Percentiles rank a stretch among this genome's conserved stretches.
Conservation (phyloP, 2,888 invertebrate genomes). For the Slavum lentiscoides region DNA sequence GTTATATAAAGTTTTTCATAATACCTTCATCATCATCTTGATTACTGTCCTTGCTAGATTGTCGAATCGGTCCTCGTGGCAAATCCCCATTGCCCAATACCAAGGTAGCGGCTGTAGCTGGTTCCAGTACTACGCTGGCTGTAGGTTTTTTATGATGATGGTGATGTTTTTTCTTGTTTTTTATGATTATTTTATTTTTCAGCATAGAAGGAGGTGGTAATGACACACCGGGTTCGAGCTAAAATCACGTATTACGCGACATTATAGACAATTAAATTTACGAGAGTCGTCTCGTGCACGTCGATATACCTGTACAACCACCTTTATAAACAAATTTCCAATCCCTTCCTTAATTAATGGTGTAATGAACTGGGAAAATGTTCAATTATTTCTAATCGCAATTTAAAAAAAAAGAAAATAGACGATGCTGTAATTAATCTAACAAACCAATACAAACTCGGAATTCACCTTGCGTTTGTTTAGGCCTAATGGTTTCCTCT, state of each 20-base stretch:
- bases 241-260: constrained; percentile 53
- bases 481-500: too few relatives aligned
- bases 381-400: too few relatives aligned
- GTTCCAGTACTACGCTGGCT: constrained; percentile 59
- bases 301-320: too few relatives aligned
- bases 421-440: too few relatives aligned
- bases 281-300: too few relatives aligned
- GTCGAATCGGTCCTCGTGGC: constrained; percentile 65
- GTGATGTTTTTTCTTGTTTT: constrained; percentile 93
- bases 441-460: too few relatives aligned
- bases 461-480: too few relatives aligned
- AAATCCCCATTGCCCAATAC: constrained; percentile 68
- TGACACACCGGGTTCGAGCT: constrained; percentile 71
- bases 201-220: constrained; percentile 84
- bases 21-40: constrained; percentile 60
- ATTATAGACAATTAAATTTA: neutral
- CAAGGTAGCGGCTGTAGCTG: constrained; percentile 63
- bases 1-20: neutral
- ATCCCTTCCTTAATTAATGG: too few relatives aligned
- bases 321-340: too few relatives aligned
- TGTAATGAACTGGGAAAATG: too few relatives aligned
- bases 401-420: too few relatives aligned
- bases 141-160: constrained; percentile 66
- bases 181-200: constrained; percentile 90
- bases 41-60: constrained; percentile 81